Base-by-base conservation (phyloP, 1,140 invertebrate species). In the Atta texana region DNA sequence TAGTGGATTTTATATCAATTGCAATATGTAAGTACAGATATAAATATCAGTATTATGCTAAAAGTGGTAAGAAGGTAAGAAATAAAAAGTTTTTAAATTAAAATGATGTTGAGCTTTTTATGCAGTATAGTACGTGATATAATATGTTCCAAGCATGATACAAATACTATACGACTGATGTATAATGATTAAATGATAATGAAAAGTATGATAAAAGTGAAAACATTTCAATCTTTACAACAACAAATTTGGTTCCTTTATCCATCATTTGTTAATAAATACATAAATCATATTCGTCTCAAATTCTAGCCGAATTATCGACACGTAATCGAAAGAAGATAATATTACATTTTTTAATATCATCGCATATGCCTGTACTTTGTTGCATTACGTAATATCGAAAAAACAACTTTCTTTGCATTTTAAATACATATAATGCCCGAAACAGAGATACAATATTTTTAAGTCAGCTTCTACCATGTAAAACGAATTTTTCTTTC, bases 381-480 rank as follows among this genome's bases (percentile, higher is more conserved):
- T 61, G 66, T 51, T 77, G 76, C 78, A 86, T 91, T 91, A 88
- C 81, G 71, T 91, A 91, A 91, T 86, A 91, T 88, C 66, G 85
- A 89, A 89, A 89, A 90, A 77, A 89, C 28, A 31, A 31, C 28
- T 31, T 3, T 31, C 90, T 90, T 91, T 91, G 90, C 90, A 81
- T 89, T 88, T 85, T 85, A 57, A 72, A 87, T 85, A 34, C 5
- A 34, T 34, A 76, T 91, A 87, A 82, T 61, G 69, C 89, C 87
- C 63, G 82, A 55, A 82, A 72, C 82, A 77, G 44, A 81, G 49
- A 80, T 64, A 63, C 1, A 6, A 31, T 31, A 63, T 16, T 68
- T 69, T n/a, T 57, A 77, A 44, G 10, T 84, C 77, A 69, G 68
- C 49, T 90, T 90, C 85, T 69, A 88, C 69, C 55, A 68, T n/a